Evolutionary conservation across 2,888 invertebrate species (phyloP).

Genomic region (Cyrtodaria siliqua): DNA sequence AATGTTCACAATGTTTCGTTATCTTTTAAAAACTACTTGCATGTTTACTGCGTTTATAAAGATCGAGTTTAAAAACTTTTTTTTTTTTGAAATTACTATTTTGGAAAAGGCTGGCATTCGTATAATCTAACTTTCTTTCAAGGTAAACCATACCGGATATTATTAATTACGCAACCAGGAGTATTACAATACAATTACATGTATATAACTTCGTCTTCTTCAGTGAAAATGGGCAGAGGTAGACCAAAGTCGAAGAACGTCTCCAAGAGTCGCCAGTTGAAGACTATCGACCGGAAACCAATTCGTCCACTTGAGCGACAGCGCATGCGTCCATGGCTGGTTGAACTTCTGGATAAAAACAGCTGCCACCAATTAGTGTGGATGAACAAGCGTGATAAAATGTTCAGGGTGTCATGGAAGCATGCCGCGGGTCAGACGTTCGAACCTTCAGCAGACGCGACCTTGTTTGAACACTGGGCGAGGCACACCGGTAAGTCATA

Average conservation of each 20-base stretch:
- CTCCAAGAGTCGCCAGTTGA: no score
- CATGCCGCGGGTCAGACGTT: constrained; percentile 82
- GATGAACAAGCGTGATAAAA: constrained; percentile 69
- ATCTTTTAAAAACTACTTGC: no score
- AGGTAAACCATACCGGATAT: no score
- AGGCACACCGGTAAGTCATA: constrained; percentile 79
- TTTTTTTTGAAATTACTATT: no score
- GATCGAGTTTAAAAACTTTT: no score
- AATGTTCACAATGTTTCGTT: no score
- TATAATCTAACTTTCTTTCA: no score
- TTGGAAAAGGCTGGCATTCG: no score
- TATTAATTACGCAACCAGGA: no score
- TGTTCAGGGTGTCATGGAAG: constrained; percentile 81
- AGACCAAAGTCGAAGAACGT: constrained; percentile 21
- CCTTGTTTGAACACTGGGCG: constrained; percentile 81
- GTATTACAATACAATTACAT: no score
- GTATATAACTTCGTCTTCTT: no score
- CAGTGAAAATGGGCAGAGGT: constrained; percentile 31
- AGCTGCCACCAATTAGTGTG: constrained; percentile 75
- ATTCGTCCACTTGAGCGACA: constrained; percentile 78
- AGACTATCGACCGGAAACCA: constrained; percentile 66
- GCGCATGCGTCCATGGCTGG: constrained; percentile 82
- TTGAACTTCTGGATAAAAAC: constrained; percentile 69
- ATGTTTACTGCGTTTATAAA: no score
- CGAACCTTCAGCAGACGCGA: constrained; percentile 75